Conservation (phyloP, 35 echinoderm and acorn worm species). For the Diadema setosum region DNA sequence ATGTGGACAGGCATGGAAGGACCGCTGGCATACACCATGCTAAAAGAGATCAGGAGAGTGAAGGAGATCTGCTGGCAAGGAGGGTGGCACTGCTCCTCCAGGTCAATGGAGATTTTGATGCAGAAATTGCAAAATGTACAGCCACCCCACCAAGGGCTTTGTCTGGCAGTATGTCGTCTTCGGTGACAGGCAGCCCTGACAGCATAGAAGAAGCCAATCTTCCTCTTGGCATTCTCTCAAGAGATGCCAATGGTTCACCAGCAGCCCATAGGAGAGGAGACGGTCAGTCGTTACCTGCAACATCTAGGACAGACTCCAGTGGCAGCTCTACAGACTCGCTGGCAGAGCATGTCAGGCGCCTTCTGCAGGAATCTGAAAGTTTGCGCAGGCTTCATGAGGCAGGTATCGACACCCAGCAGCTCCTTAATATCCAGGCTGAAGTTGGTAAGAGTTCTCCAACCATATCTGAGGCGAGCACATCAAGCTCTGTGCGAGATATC, state of each 20-base stretch:
- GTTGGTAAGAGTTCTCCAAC: constrained; percentile 37
- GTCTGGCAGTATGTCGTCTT: not conserved
- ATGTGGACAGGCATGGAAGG: not conserved
- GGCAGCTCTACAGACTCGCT: constrained; percentile 33
- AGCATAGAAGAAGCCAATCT: constrained; percentile 48
- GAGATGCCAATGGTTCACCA: not conserved
- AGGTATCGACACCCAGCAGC: not conserved
- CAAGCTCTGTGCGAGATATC: constrained; percentile 65
- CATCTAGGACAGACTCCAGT: constrained; percentile 12
- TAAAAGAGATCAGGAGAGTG: not conserved
- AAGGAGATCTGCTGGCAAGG: not conserved
- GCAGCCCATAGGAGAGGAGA: not conserved
- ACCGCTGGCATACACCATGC: not conserved
- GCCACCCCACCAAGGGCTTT: not conserved
- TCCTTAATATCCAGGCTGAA: not conserved
- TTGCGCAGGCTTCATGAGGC: not conserved
- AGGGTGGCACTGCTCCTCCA: constrained; percentile 10
- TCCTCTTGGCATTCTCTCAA: not conserved
- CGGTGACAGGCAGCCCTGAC: constrained; percentile 40
- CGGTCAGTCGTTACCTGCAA: not conserved
- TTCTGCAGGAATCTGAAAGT: constrained; percentile 15
- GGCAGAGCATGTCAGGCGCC: constrained; percentile 28
- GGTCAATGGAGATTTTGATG: not conserved
- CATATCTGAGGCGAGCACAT: constrained; percentile 63
- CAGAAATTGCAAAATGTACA: not conserved